Evolutionary conservation across 2,113 vertebrate genomes (phyloP).

Genomic region (Callocephalon fimbriatum): DNA sequence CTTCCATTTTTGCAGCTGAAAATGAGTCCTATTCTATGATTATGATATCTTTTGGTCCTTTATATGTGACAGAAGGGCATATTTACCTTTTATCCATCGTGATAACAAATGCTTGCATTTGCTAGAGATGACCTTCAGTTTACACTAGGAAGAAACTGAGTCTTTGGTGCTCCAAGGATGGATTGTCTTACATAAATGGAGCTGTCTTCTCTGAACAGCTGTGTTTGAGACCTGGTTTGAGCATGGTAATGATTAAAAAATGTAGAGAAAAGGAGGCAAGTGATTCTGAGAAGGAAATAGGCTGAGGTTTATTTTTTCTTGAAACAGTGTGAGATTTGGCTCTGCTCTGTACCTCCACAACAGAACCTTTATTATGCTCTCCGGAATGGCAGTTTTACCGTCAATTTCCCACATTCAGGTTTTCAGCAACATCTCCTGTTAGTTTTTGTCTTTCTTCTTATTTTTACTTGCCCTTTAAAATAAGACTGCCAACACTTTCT

Average conservation of each 20-base stretch:
- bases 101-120: neutral
- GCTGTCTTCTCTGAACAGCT: neutral
- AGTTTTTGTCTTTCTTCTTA: neutral
- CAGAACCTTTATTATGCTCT: neutral
- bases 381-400: neutral
- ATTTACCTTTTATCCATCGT: slow-evolving; percentile 28
- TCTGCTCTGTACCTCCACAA: neutral
- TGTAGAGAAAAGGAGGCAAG: neutral
- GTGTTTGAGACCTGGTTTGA: neutral
- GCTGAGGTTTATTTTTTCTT: slow-evolving; percentile 27
- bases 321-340: slow-evolving; percentile 8
- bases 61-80: slow-evolving; percentile 18
- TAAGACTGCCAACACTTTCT: neutral
- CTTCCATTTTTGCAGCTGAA: neutral
- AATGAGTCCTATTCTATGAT: neutral
- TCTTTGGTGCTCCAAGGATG: neutral
- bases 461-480: neutral
- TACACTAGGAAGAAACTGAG: neutral
- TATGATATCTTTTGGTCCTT: neutral
- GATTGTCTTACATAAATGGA: neutral
- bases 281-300: slow-evolving; percentile 18
- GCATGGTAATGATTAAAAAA: neutral
- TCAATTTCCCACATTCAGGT: neutral
- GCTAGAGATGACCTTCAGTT: slow-evolving; percentile 21
- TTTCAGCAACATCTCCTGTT: neutral